phyloP scores from a whole-genome alignment of 2,888 invertebrate species.

The Trichacis sp. region DNA sequence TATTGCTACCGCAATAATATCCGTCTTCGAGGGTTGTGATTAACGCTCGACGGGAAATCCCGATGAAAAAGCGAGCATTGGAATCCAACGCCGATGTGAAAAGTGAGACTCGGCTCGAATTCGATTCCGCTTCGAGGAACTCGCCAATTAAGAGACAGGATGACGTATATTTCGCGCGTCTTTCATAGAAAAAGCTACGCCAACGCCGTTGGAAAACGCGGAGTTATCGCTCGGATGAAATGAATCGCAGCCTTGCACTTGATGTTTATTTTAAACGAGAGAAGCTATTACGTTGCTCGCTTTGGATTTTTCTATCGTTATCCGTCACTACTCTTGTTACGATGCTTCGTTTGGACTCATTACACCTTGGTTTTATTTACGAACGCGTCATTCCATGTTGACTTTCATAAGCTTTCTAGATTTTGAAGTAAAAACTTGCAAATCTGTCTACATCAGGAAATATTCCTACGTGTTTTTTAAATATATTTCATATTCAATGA shows the following conservation, averaged over 20 bases:
- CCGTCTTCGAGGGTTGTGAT: slow-evolving; percentile 23
- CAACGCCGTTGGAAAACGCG: slow-evolving; percentile 3
- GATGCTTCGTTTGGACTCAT: slow-evolving; percentile 56
- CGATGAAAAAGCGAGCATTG: slow-evolving; percentile 22
- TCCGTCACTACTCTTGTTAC: slow-evolving; percentile 43
- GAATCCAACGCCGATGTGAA: slow-evolving; percentile 33
- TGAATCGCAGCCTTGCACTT: slow-evolving; percentile 45
- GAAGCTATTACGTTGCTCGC: slow-evolving; percentile 51
- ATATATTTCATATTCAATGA: too few species aligned
- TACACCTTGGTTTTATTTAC: slow-evolving; percentile 44
- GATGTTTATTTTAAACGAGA: slow-evolving; percentile 35
- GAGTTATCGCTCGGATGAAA: slow-evolving; percentile 41
- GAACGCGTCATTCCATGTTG: too few species aligned
- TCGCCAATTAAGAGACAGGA: slow-evolving; percentile 41
- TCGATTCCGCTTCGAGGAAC: slow-evolving; percentile 30
- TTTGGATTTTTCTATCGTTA: slow-evolving; percentile 54
- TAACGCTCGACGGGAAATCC: slow-evolving; percentile 28
- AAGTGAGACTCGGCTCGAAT: slow-evolving; percentile 29
- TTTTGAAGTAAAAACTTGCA: too few species aligned
- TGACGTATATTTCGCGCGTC: slow-evolving; percentile 30
- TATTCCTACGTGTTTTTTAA: too few species aligned
- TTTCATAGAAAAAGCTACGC: slow-evolving; percentile 27
- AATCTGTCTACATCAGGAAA: too few species aligned
- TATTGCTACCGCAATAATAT: slow-evolving; percentile 34
- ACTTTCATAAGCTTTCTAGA: too few species aligned